Base-by-base conservation (phyloP, 1,140 invertebrate species). In the Idris sp. region DNA sequence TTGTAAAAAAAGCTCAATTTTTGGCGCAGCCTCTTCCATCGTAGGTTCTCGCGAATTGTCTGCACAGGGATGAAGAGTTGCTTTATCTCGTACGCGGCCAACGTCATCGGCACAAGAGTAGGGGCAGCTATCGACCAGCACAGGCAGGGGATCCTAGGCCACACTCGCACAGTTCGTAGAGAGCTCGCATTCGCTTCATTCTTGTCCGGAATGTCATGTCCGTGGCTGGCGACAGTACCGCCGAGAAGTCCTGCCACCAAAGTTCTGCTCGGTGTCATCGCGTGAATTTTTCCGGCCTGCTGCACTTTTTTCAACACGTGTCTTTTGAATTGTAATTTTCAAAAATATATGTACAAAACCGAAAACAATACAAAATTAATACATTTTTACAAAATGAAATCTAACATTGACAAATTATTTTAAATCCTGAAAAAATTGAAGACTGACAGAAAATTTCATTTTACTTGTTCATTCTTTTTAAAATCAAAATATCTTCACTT, bases 151-250 rank as follows among this genome's bases (percentile, higher is more conserved):
- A n/a, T n/a, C n/a, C n/a, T n/a, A n/a, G n/a, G n/a, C n/a, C n/a
- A n/a, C n/a, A n/a, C n/a, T n/a, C n/a, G n/a, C n/a, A n/a, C n/a
- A n/a, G n/a, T n/a, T n/a, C 74, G 74, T 19, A 38, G 31, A 35
- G 40, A 53, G 71, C 74, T 64, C 40, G 61, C 64, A 71, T 76
- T 76, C 67, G 58, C 48, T 73, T 79, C 78, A 83, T 69, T 85
- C 76, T 74, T 79, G 82, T 83, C 83, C 83, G 83, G 82, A 82
- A 86, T 86, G 81, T 75, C 81, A 86, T 86, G 81, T 79, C 83
- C 82, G 81, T 81, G 82, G 79, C 79, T 59, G 76, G 79, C 61
- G 68, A 64, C 74, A 81, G 77, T 79, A 74, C 78, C 76, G 76
- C 78, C 74, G 81, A 78, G 75, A 86, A 84, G 77, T 83, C 82